Conservation (phyloP, 2,113 vertebrate genomes). For the Eira barbara region DNA sequence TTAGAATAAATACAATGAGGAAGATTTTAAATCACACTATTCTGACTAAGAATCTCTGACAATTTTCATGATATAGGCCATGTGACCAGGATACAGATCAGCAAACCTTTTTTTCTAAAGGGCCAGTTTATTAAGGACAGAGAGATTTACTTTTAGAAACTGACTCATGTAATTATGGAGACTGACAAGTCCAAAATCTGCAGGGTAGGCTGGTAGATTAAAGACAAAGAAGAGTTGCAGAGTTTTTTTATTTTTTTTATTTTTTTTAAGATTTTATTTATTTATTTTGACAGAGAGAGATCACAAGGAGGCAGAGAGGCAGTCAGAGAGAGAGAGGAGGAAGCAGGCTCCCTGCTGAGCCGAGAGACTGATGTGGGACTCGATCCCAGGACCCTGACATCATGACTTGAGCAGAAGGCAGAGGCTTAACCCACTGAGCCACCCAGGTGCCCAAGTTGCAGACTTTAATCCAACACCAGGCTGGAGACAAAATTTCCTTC, state of each 20-base stretch:
- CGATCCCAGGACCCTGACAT: too few relatives aligned
- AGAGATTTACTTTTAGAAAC: neutral
- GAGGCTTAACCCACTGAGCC: too few relatives aligned
- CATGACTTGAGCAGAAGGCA: too few relatives aligned
- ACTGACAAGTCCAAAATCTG: neutral
- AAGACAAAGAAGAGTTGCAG: neutral
- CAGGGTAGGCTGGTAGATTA: neutral
- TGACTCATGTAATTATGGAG: neutral
- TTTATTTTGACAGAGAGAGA: too few relatives aligned
- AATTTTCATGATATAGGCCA: neutral
- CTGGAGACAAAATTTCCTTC: neutral
- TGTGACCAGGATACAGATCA: neutral
- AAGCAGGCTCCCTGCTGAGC: too few relatives aligned
- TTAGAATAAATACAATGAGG: neutral
- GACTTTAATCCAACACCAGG: neutral
- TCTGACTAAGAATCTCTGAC: neutral
- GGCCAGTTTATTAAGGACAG: neutral
- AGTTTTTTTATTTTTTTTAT: too few relatives aligned
- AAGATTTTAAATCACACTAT: neutral
- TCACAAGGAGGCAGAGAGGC: too few relatives aligned
- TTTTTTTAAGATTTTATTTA: too few relatives aligned
- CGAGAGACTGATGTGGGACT: too few relatives aligned
- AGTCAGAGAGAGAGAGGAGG: too few relatives aligned
- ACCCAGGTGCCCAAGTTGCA: neutral
- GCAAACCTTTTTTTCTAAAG: neutral